Evolutionary conservation across 2,113 vertebrate species (phyloP).

Genomic region (Paedocypris sp.): DNA sequence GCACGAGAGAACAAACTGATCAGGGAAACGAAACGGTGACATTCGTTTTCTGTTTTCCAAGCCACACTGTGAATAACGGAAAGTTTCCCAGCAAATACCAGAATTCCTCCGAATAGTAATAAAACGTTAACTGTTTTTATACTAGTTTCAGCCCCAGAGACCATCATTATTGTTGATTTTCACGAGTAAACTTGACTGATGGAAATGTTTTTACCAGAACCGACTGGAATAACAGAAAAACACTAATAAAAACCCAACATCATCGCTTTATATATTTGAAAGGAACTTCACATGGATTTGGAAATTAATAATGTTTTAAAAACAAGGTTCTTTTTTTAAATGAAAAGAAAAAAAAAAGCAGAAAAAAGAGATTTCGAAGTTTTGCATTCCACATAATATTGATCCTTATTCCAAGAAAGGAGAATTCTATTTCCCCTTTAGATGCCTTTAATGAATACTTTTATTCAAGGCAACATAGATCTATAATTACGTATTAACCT

Average conservation of each 20-base stretch:
- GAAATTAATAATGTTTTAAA: too few relatives aligned
- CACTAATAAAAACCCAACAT: background rate
- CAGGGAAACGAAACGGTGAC: background rate
- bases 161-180: constrained; percentile 13
- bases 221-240: constrained; percentile 1
- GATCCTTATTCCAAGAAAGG: too few relatives aligned
- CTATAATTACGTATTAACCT: too few relatives aligned
- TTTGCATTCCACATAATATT: too few relatives aligned
- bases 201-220: constrained; percentile 23
- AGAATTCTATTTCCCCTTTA: too few relatives aligned
- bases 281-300: too few relatives aligned
- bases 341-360: too few relatives aligned
- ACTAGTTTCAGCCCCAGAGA: constrained; percentile 1
- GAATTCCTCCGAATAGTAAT: constrained; percentile 32
- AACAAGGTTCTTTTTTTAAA: too few relatives aligned
- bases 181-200: constrained; percentile 18
- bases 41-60: constrained; percentile 7
- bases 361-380: too few relatives aligned
- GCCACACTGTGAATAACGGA: constrained; percentile 3
- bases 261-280: constrained; percentile 16
- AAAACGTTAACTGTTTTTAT: constrained; percentile 21
- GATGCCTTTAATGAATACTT: too few relatives aligned
- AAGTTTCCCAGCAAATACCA: constrained; percentile 15
- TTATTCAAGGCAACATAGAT: too few relatives aligned
- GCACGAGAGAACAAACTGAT: background rate